A percentile compares a stretch with the other conserved stretches of the same genome.
Conservation (phyloP, 2,797 vertebrate genomes). For the Delichon dasypus region DNA sequence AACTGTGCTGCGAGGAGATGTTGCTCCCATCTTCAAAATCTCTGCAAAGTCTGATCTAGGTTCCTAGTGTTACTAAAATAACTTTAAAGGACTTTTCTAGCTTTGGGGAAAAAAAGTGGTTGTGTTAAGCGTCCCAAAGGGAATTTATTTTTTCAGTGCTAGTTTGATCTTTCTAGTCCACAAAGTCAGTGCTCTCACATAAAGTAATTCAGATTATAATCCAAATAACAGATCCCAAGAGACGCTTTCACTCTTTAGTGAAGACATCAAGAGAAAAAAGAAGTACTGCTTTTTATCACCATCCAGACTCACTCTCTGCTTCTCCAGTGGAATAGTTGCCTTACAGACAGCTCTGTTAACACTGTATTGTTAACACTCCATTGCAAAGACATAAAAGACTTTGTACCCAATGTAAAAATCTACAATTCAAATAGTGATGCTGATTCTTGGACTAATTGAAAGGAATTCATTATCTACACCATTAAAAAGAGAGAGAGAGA, state of each 20-base stretch:
- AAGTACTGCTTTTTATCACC: background rate
- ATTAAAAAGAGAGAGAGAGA: no score
- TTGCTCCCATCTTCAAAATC: background rate
- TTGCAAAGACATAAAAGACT: background rate
- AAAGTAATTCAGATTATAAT: slow-evolving; percentile 34
- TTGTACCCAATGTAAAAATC: background rate
- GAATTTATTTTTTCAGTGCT: slow-evolving; percentile 2
- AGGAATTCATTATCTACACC: background rate
- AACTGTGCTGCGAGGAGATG: background rate
- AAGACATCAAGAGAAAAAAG: background rate
- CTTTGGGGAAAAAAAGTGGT: background rate
- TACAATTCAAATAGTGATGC: background rate
- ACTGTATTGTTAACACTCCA: background rate
- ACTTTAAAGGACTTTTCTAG: slow-evolving; percentile 9
- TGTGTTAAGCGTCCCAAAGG: background rate
- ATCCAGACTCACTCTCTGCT: slow-evolving; percentile 5
- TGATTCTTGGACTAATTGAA: background rate
- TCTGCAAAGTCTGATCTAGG: background rate
- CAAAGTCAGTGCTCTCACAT: background rate
- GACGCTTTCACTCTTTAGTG: background rate
- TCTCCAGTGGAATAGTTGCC: background rate
- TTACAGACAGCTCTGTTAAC: slow-evolving; percentile 29
- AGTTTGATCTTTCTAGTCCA: background rate
- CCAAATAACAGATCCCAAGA: slow-evolving; percentile 29
- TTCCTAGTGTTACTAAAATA: background rate